A percentile compares a stretch with the other conserved stretches of the same genome.
phyloP scores from a whole-genome alignment of 64 coral and sea anemone genomes.

The Acropora tenuis region DNA sequence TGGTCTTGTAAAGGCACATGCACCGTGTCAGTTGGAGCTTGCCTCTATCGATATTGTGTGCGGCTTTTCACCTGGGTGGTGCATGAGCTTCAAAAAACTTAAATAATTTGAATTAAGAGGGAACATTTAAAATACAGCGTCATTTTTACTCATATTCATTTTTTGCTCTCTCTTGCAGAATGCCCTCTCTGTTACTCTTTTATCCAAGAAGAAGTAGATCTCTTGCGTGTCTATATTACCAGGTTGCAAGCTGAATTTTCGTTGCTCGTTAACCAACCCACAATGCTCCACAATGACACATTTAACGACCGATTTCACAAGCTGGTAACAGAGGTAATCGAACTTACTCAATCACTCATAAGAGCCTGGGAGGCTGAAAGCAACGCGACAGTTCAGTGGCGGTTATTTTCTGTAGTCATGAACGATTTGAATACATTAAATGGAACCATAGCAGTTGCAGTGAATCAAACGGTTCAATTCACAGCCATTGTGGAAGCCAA shows the following conservation, averaged over 20 bases:
- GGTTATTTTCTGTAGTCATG: neutral
- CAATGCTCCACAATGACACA: conserved; percentile 37
- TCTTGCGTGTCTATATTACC: conserved; percentile 50
- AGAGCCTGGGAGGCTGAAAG: conserved; percentile 10
- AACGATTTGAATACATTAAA: conserved; percentile 38
- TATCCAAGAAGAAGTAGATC: conserved; percentile 63
- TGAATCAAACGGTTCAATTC: conserved; percentile 12
- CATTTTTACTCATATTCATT: too few species aligned
- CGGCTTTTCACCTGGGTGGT: too few species aligned
- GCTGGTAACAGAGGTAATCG: conserved; percentile 32
- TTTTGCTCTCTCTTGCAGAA: conserved; percentile 13
- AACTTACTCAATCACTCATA: conserved; percentile 14
- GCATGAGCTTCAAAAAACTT: too few species aligned
- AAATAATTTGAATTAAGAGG: too few species aligned
- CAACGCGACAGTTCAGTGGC: conserved; percentile 46
- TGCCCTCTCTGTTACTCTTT: conserved; percentile 77
- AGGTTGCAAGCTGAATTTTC: neutral
- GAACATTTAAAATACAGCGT: too few species aligned
- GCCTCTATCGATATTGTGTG: too few species aligned
- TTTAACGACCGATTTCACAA: conserved; percentile 52
- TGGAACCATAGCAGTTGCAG: neutral
- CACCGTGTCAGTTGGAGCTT: too few species aligned
- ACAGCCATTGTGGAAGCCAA: conserved; percentile 38
- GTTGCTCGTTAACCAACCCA: conserved; percentile 14
- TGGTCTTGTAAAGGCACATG: too few species aligned